phyloP scores from a whole-genome alignment of 2,113 vertebrate genomes.

The Plestiodon gilberti region DNA sequence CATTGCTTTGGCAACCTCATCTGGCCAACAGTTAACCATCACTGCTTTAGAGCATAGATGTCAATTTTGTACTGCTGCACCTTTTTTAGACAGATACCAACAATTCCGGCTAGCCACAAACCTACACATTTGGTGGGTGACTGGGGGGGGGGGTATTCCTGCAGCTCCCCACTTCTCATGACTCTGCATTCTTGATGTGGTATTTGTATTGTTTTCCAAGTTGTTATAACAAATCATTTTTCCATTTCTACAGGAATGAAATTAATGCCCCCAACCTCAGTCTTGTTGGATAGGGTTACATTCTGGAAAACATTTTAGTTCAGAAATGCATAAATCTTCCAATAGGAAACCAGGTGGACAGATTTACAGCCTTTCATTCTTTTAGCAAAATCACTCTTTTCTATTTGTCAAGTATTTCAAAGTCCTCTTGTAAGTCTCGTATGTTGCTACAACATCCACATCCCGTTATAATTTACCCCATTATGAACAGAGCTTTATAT shows the following conservation, averaged over 20 bases:
- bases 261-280: neutral
- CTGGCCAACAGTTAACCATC: too few species aligned
- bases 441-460: constrained; percentile 36
- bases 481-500: constrained; percentile 46
- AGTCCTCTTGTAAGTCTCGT: constrained; percentile 36
- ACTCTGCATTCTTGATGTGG: neutral
- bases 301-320: constrained; percentile 28
- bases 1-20: too few species aligned
- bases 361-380: neutral
- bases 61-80: too few species aligned
- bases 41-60: too few species aligned
- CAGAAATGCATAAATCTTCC: constrained; percentile 28
- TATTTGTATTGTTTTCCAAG: neutral
- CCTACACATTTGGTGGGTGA: neutral
- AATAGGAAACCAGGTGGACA: constrained; percentile 11
- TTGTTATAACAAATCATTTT: neutral
- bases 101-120: neutral
- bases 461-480: constrained; percentile 49
- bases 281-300: constrained; percentile 11
- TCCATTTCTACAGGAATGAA: neutral
- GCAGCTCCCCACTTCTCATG: neutral
- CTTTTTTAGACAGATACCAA: neutral
- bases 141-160: neutral
- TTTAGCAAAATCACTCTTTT: constrained; percentile 48
- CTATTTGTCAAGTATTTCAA: constrained; percentile 54